Percentiles rank a stretch among this genome's conserved stretches.
Evolutionary conservation across 2,113 vertebrate species (phyloP).

Genomic region (Clarias macrocephalus): DNA sequence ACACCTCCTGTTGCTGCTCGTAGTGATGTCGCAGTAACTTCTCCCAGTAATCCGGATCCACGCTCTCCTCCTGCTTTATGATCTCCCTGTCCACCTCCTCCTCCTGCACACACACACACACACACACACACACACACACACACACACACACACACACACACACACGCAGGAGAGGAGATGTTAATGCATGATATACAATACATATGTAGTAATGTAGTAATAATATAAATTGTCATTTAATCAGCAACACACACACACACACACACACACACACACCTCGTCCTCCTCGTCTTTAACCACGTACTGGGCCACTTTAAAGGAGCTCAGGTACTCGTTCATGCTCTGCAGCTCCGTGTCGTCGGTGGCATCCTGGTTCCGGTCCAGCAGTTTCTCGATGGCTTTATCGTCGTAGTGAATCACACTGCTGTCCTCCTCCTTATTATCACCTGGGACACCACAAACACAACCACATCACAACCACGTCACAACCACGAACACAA

Average conservation of each 20-base stretch:
- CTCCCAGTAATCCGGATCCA: slow-evolving; percentile 99
- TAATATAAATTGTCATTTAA: not conserved
- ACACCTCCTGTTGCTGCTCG: slow-evolving; percentile 96
- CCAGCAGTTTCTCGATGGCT: slow-evolving; percentile 88
- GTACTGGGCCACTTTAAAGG: slow-evolving; percentile 97
- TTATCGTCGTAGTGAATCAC: slow-evolving; percentile 98
- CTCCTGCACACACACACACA: slow-evolving; percentile 70
- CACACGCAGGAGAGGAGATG: not conserved
- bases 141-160: not conserved
- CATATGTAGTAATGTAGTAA: not conserved
- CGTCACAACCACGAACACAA: not conserved
- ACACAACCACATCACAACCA: not conserved
- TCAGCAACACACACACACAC: not conserved
- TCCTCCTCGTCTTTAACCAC: slow-evolving; percentile 97
- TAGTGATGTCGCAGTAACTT: slow-evolving; percentile 97
- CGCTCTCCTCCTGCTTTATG: slow-evolving; percentile 97
- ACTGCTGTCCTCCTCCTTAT: slow-evolving; percentile 94
- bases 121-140: not conserved
- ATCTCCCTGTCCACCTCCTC: slow-evolving; percentile 97
- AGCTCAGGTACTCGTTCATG: slow-evolving; percentile 99
- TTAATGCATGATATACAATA: not conserved
- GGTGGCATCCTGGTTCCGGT: slow-evolving; percentile 92
- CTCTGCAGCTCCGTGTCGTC: slow-evolving; percentile 96
- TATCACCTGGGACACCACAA: slow-evolving; percentile 76
- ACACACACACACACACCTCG: slow-evolving; percentile 75